Conservation (phyloP, 2,888 invertebrate genomes). For the Herminia tarsipennalis region DNA sequence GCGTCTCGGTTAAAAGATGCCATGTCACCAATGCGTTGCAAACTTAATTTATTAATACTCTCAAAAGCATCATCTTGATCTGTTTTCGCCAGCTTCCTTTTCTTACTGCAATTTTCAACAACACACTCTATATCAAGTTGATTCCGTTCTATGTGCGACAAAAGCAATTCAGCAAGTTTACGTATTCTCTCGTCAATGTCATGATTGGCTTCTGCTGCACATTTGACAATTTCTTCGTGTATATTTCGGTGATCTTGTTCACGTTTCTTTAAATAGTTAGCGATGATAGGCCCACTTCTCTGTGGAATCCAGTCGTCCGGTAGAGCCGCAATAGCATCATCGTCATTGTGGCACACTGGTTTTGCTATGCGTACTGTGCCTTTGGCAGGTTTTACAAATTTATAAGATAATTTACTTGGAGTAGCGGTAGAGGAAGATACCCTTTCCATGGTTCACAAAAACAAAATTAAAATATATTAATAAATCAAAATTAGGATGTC, state of each 20-base stretch:
- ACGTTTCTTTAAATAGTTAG: slow-evolving; percentile 62
- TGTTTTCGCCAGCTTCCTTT: slow-evolving; percentile 28
- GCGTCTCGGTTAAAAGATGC: slow-evolving; percentile 60
- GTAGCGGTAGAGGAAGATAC: not conserved
- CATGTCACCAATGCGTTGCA: slow-evolving; percentile 51
- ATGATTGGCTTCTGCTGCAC: slow-evolving; percentile 53
- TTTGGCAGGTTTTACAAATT: not conserved
- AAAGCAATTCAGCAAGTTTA: slow-evolving; percentile 55
- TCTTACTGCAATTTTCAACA: slow-evolving; percentile 40
- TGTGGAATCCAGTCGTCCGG: slow-evolving; percentile 66
- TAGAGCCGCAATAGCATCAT: slow-evolving; percentile 63
- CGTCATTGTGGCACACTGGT: slow-evolving; percentile 61
- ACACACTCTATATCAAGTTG: slow-evolving; percentile 58
- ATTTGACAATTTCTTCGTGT: slow-evolving; percentile 45
- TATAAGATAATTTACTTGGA: not conserved
- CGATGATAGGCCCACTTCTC: slow-evolving; percentile 60
- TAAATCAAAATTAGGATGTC: no score
- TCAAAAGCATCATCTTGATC: slow-evolving; percentile 50
- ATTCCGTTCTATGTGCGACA: slow-evolving; percentile 58
- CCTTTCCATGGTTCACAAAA: slow-evolving; percentile 3
- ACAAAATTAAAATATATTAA: not conserved
- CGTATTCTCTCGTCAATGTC: slow-evolving; percentile 59
- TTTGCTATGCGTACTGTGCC: slow-evolving; percentile 33
- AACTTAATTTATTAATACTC: slow-evolving; percentile 45
- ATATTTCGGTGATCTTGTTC: slow-evolving; percentile 53